Base-by-base conservation (phyloP, 2,113 vertebrate genomes). In the Gobius niger region DNA sequence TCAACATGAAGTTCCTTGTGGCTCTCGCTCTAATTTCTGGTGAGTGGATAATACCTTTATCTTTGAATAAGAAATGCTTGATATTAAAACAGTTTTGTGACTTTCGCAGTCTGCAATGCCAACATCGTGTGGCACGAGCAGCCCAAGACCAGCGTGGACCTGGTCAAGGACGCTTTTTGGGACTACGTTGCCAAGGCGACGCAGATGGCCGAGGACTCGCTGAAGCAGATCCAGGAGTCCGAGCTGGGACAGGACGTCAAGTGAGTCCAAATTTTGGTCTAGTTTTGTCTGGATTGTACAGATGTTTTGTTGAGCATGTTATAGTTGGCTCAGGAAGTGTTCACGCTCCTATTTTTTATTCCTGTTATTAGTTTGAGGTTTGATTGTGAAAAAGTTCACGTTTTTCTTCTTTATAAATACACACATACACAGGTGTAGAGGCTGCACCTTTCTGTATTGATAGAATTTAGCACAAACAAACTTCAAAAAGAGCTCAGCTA, bases 121-220 rank as follows among this genome's bases (percentile, higher is more conserved):
- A 90, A 90, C 82, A 9, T 91, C 7, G 51, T 90, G 71, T 90
- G 88, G 86, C 83, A 77, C 2, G 83, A 86, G 34, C 76, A 82
- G 5, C 82, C 89, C 73, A 88, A 85, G 68, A 78, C 15, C 70
- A 81, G 75, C 47, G 72, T 92, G 72, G 90, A 93, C 0, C 16
- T 90, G 70, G 78, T 91, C 53, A 91, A 75, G 44, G 82, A 90
- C 64, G 83, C 89, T 9, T 92, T 92, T 46, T 92, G 89, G 92
- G 89, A 91, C 61, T 91, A 90, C 34, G 87, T 89, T 1, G 72
- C 81, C 19, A 81, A 88, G 50, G 87, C 73, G 1, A 92, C 89
- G 0, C 70, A 64, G 3, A 90, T 86, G 0, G 88, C 91, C 1
- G 90, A 90, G 73, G 90, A 91, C 1, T 76, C 88, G 0, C 10